A percentile compares a stretch with the other conserved stretches of the same genome.
Conservation (phyloP, 2,113 vertebrate genomes). For the Tympanuchus pallidicinctus region DNA sequence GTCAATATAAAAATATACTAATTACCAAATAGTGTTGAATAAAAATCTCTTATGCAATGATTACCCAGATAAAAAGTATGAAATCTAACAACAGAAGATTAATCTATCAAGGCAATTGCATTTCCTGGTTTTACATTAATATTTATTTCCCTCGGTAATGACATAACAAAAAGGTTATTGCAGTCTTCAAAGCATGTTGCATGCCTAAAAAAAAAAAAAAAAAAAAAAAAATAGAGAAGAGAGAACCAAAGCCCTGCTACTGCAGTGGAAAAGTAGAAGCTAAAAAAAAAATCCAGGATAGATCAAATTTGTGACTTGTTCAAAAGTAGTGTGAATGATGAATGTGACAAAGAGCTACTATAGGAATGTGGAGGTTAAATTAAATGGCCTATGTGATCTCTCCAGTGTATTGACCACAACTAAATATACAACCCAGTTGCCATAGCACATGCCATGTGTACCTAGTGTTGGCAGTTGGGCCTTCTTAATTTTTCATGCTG, state of each 20-base stretch:
- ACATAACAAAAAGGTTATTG: background rate
- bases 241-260: background rate
- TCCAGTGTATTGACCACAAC: background rate
- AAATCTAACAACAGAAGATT: background rate
- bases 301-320: background rate
- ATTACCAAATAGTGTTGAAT: background rate
- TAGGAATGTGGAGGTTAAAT: background rate
- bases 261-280: background rate
- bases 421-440: background rate
- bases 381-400: background rate
- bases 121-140: background rate
- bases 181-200: background rate
- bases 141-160: background rate
- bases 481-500: fast-evolving
- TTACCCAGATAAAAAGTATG: background rate
- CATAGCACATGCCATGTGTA: fast-evolving
- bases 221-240: no score
- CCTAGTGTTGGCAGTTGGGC: fast-evolving
- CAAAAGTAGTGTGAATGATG: background rate
- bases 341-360: background rate
- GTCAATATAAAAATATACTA: background rate
- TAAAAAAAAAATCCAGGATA: background rate
- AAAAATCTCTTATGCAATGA: background rate
- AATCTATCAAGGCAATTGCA: background rate
- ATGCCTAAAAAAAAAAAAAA: background rate